These are phyloP conservation scores for Blastobasis lacticolella DNA, from an alignment of 2,888 invertebrate species.

Conservation along the genomic window DNA sequence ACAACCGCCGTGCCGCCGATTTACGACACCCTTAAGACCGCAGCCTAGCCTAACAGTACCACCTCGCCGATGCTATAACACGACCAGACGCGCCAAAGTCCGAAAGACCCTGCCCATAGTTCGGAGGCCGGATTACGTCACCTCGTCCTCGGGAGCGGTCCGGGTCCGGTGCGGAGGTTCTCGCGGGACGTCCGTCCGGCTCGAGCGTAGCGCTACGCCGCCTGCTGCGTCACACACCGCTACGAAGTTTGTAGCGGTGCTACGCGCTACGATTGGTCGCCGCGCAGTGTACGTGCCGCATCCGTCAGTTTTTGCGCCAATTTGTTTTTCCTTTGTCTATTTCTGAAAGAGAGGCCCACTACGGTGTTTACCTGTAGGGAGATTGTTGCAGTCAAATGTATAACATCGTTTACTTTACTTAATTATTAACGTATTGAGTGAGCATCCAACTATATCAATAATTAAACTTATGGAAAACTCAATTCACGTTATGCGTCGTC, in stretches of 20 bases:
- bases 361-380: too few relatives aligned
- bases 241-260: conserved; percentile 60
- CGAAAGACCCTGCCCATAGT: conserved; percentile 7
- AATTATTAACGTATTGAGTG: too few relatives aligned
- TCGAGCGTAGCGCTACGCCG: conserved; percentile 51
- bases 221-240: conserved; percentile 54
- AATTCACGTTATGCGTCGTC: too few relatives aligned
- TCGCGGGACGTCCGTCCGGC: conserved; percentile 40
- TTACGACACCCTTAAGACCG: conserved; percentile 25
- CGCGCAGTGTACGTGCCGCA: conserved; percentile 22
- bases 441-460: too few relatives aligned
- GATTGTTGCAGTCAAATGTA: too few relatives aligned
- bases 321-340: conserved; percentile 36
- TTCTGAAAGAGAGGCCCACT: too few relatives aligned
- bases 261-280: conserved; percentile 51
- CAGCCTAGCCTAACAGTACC: conserved; percentile 20
- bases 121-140: conserved; percentile 7
- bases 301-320: conserved; percentile 20
- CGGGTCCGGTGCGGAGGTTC: conserved; percentile 30
- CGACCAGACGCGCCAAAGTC: conserved; percentile 8
- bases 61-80: conserved; percentile 27
- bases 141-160: neutral
- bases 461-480: too few relatives aligned
- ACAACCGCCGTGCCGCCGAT: conserved; percentile 4
- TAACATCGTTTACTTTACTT: too few relatives aligned